A percentile compares a stretch with the other conserved stretches of the same genome.
Evolutionary conservation across 2,888 invertebrate species (phyloP).

Genomic region (Cloeon dipterum): DNA sequence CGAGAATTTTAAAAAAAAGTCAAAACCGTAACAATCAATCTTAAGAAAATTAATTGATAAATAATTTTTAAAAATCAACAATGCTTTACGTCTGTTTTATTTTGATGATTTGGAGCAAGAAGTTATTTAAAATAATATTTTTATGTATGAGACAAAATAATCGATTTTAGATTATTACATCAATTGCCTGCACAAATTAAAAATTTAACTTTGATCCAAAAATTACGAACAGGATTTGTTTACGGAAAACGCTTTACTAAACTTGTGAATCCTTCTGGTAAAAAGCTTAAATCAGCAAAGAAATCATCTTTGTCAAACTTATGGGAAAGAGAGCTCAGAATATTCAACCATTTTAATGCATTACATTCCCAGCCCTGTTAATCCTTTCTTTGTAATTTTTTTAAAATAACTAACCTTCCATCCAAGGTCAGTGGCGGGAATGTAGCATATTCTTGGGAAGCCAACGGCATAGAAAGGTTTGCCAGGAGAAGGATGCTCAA

Average conservation of each 20-base stretch:
- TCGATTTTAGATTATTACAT: too few relatives aligned
- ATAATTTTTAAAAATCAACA: background rate
- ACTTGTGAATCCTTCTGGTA: too few relatives aligned
- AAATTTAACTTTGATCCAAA: too few relatives aligned
- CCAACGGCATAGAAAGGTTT: conserved; percentile 74
- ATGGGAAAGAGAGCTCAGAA: background rate
- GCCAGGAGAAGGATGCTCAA: conserved; percentile 58
- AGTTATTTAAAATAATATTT: too few relatives aligned
- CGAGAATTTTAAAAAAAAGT: too few relatives aligned
- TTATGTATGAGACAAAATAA: too few relatives aligned
- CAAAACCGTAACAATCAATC: too few relatives aligned
- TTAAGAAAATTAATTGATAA: background rate
- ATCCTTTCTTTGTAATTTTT: background rate
- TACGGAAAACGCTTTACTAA: too few relatives aligned
- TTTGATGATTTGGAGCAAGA: too few relatives aligned
- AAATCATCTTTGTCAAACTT: background rate
- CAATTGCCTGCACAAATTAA: too few relatives aligned
- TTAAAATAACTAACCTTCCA: conserved; percentile 25
- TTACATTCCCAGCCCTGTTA: conserved; percentile 6
- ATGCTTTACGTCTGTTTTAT: conserved; percentile 1
- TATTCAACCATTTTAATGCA: background rate
- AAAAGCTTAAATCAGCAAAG: background rate
- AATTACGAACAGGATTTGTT: too few relatives aligned
- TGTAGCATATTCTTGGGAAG: conserved; percentile 57
- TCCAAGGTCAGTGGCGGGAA: conserved; percentile 66